A percentile compares a stretch with the other conserved stretches of the same genome.
Evolutionary conservation across 2,888 invertebrate genomes (phyloP).

Genomic region (Apeira syringaria): DNA sequence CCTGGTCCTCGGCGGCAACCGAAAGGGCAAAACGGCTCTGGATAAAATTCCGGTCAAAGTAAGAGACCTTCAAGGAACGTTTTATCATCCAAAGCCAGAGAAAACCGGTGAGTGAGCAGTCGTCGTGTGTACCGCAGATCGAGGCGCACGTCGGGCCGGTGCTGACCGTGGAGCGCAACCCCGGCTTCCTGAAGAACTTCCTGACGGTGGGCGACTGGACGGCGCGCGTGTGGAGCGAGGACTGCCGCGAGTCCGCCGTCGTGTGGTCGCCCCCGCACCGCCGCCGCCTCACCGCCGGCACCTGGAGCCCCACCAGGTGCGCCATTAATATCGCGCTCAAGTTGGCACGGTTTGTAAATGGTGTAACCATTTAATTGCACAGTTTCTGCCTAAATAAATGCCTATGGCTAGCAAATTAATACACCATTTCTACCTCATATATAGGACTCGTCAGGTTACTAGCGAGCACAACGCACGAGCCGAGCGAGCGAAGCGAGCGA

Average conservation of each 20-base stretch:
- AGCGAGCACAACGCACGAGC: too few relatives aligned
- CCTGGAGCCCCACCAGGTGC: slow-evolving; percentile 92
- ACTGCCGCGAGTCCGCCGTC: slow-evolving; percentile 94
- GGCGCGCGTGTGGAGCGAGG: slow-evolving; percentile 96
- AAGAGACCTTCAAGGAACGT: slow-evolving; percentile 3
- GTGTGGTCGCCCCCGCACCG: slow-evolving; percentile 91
- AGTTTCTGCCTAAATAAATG: too few relatives aligned
- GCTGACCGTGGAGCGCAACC: slow-evolving; percentile 93
- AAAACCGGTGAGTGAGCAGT: too few relatives aligned
- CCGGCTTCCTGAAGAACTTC: slow-evolving; percentile 96
- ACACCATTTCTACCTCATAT: too few relatives aligned
- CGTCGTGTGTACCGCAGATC: too few relatives aligned
- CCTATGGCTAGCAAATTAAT: too few relatives aligned
- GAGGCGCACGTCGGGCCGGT: slow-evolving; percentile 92
- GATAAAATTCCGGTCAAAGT: slow-evolving; percentile 86
- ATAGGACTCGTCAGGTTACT: too few relatives aligned
- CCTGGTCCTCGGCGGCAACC: slow-evolving; percentile 85
- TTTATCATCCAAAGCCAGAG: too few relatives aligned
- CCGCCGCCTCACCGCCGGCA: slow-evolving; percentile 87
- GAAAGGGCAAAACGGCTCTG: slow-evolving; percentile 86
- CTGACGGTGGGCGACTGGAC: slow-evolving; percentile 97
- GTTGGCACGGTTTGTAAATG: too few relatives aligned
- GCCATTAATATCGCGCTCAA: too few relatives aligned
- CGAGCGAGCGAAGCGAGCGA: too few relatives aligned
- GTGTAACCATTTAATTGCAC: too few relatives aligned